Evolutionary conservation across 1,140 invertebrate species (phyloP).

Genomic region (Drosophila murphyi): DNA sequence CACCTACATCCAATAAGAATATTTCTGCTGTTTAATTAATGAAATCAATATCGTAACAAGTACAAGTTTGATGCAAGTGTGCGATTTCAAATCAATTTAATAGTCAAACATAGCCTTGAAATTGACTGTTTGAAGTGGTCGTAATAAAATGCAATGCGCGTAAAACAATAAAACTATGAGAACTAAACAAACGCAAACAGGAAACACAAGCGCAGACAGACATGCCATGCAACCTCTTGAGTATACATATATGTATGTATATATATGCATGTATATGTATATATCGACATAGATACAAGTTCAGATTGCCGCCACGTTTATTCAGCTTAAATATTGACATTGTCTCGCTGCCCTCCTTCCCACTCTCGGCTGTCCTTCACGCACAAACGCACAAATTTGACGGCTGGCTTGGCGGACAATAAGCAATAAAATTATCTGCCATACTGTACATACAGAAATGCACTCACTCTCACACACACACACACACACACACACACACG

Average conservation of each 20-base stretch:
- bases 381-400: slow-evolving; percentile 74
- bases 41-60: neutral
- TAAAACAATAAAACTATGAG: slow-evolving; percentile 27
- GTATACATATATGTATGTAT: neutral
- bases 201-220: neutral
- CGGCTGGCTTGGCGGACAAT: slow-evolving; percentile 61
- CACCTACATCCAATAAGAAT: too few species aligned
- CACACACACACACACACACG: slow-evolving; percentile 40
- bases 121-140: neutral
- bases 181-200: slow-evolving; percentile 20
- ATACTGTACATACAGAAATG: slow-evolving; percentile 55
- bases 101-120: slow-evolving; percentile 22
- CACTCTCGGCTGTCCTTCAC: slow-evolving; percentile 19
- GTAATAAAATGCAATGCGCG: slow-evolving; percentile 19
- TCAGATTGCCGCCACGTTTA: slow-evolving; percentile 61
- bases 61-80: neutral
- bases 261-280: neutral
- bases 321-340: slow-evolving; percentile 61
- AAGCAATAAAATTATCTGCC: slow-evolving; percentile 78
- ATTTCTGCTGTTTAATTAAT: neutral
- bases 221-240: slow-evolving; percentile 15
- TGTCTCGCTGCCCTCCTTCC: slow-evolving; percentile 37
- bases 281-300: slow-evolving; percentile 42
- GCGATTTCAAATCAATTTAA: slow-evolving; percentile 2
- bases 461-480: slow-evolving; percentile 15